Base-by-base conservation (phyloP, 2,888 invertebrate species). In the Melanostoma mellinum region DNA sequence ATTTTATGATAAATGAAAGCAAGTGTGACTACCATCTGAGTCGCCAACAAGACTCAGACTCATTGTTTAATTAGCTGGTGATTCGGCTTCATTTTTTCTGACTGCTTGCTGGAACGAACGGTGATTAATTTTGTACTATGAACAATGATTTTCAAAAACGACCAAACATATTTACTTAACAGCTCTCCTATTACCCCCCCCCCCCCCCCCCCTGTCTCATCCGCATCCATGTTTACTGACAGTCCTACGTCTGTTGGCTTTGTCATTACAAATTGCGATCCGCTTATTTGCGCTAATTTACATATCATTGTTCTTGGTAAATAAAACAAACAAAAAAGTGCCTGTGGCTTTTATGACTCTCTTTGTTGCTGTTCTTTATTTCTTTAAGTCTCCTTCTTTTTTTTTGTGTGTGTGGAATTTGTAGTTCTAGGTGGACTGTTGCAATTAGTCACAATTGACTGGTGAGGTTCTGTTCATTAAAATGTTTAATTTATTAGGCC, bases 371-470 rank as follows among this genome's bases (percentile, higher is more conserved):
- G 69, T 36, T 65, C 48, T 42, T 74, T 74, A 46, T 76, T 67
- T 46, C 6, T 60, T 53, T 20, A 42, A 20, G 20, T 20, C 20
- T 20, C 20, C 10, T 38, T 40, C n/a, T 6, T 35, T 42, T 10
- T 52, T 42, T 67, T 40, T 50, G 55, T 53, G 44, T 50, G 55
- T 53, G 44, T 61, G 67, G 44, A 68, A 42, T 73, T 63, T 69
- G 48, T 69, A 50, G 69, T 69, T 80, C 74, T 71, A 77, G 82
- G 67, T 69, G 35, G 58, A 69, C 58, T 63, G 56, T 20, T 58
- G 77, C 60, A 78, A 84, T 84, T 84, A 84, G 82, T 84, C 82
- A 84, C 82, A 84, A 82, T 78, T 77, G 82, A 78, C 78, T 84
- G 73, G 53, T 74, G 82, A 55, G 69, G 82, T 65, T 82, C 61